Percentiles rank a stretch among this genome's conserved stretches.
These are phyloP conservation scores for Alethe castanea DNA, from an alignment of 2,113 vertebrate species.

Conservation along the genomic window DNA sequence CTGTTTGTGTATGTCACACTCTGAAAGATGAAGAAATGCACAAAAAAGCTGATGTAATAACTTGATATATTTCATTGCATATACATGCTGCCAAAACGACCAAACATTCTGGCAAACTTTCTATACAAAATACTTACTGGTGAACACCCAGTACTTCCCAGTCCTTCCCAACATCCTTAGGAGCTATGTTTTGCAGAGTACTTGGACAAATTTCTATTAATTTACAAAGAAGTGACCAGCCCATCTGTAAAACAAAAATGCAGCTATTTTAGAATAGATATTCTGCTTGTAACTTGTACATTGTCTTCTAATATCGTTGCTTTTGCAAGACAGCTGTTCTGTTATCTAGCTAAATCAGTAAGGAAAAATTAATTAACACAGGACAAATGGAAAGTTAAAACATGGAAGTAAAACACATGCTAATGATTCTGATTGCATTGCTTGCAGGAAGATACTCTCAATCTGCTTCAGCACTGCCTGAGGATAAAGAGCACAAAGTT, in stretches of 20 bases:
- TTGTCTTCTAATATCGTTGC: not conserved
- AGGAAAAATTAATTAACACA: not conserved
- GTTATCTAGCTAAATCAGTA: not conserved
- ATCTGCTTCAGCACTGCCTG: not conserved
- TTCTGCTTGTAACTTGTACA: not conserved
- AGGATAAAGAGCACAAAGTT: not conserved
- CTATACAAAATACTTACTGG: slow-evolving; percentile 80
- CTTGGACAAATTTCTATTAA: slow-evolving; percentile 90
- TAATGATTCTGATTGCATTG: not conserved
- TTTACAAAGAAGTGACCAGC: slow-evolving; percentile 89
- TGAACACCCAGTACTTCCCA: slow-evolving; percentile 87
- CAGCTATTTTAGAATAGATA: not conserved
- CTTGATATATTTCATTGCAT: not conserved
- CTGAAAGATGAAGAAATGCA: not conserved
- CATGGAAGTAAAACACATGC: not conserved
- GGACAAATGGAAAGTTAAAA: not conserved
- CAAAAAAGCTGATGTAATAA: not conserved
- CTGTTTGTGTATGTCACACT: not conserved
- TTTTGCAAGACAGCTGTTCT: not conserved
- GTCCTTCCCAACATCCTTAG: slow-evolving; percentile 77
- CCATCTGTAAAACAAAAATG: slow-evolving; percentile 77
- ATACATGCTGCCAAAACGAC: not conserved
- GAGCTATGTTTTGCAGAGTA: slow-evolving; percentile 78
- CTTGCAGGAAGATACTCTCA: not conserved
- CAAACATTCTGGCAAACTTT: not conserved